Base-by-base conservation (phyloP, 1,140 invertebrate species). In the Trachymyrmex cornetzi region DNA sequence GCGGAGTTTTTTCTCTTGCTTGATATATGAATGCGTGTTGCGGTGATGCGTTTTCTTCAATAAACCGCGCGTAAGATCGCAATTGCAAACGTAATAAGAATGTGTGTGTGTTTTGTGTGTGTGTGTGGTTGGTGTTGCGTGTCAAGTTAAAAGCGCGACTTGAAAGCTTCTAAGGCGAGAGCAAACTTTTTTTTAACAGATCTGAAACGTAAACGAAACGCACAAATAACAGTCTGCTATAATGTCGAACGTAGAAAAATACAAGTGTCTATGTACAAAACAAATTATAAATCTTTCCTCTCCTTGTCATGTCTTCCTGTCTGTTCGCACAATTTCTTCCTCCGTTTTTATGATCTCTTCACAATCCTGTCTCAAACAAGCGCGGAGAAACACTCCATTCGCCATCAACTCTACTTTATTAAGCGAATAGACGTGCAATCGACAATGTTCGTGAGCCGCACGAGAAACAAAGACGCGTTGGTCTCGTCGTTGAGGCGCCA, bases 201-300 rank as follows among this genome's bases (percentile, higher is more conserved):
- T 91, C 82, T 90, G 87, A 90, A 91, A 91, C 81, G 48, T 72
- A 86, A 90, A 91, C 77, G 89, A 80, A 88, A 91, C 89, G 89
- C 87, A 88, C 87, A 84, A 90, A 90, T 88, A 91, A 90, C 90
- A 85, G 69, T 85, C 84, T 90, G 75, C 88, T 90, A 91, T 75
- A 67, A 90, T 87, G 61, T 75, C 86, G 72, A 91, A 91, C 80
- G 81, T 91, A 89, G 71, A 91, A 91, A 91, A 91, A 91, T 89
- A 91, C 89, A 77, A 89, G 87, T 89, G 61, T 91, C 85, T 91
- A 91, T 91, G 44, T 91, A 89, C 87, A 91, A 91, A 91, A 90
- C 85, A 77, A 89, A 80, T 72, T 57, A 89, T 87, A 77, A 89
- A 91, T 80, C 79, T 84, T 57, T 91, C 59, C 27, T 69, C 79